phyloP scores from a whole-genome alignment of 2,888 invertebrate species.

The Branchipolynoe longqiensis region DNA sequence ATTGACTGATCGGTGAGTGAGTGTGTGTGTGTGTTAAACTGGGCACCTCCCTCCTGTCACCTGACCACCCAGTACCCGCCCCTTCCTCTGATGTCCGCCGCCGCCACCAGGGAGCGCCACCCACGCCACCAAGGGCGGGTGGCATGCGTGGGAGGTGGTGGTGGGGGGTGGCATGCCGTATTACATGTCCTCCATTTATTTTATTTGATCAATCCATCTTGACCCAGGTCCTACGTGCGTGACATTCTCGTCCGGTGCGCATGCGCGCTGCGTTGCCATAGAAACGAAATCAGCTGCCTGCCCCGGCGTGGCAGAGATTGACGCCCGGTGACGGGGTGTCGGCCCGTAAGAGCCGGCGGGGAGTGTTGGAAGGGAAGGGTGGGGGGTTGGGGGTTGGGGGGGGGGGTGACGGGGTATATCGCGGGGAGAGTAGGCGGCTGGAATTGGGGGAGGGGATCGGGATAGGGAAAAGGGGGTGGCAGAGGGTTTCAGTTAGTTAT shows the following conservation, averaged over 20 bases:
- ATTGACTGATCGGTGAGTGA: no score
- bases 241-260: conserved; percentile 3
- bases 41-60: no score
- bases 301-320: neutral
- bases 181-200: conserved; percentile 47
- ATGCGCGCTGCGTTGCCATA: conserved; percentile 26
- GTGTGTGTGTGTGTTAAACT: no score
- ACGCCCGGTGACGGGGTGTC: neutral
- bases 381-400: neutral
- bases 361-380: neutral
- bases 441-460: no score
- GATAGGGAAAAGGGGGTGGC: no score
- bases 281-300: conserved; percentile 22
- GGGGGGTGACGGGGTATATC: no score
- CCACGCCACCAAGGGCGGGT: neutral
- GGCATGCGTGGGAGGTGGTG: no score
- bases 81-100: no score
- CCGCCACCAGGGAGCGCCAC: no score
- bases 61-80: no score
- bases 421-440: no score
- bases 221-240: conserved; percentile 20
- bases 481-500: no score
- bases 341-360: neutral
- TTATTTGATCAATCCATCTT: conserved; percentile 50
- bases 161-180: neutral